Base-by-base conservation (phyloP, 2,113 vertebrate species). In the Emydocephalus ijimae region DNA sequence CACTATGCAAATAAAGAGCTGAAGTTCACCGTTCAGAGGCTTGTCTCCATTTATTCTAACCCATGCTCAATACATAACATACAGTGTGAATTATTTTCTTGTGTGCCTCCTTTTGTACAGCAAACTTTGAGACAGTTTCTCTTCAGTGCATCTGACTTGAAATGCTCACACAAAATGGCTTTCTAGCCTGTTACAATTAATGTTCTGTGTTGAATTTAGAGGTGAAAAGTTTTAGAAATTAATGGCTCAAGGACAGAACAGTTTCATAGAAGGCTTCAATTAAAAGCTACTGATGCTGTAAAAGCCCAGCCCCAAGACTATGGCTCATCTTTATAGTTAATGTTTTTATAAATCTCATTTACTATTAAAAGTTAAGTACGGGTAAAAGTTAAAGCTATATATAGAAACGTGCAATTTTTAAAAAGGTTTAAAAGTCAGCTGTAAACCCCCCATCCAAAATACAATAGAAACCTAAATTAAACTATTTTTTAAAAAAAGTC, bases 91-190 rank as follows among this genome's bases (percentile, higher is more conserved):
- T 2, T 91, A n/a, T 21, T 87, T 87, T 85, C 39, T 91, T 93
- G 20, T 48, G 12, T 88, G 90, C 57, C 52, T 90, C 74, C 52
- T 64, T 89, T 64, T 48, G 0, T 43, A 45, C 9, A 87, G 45
- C 0, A 0, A 4, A 1, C 0, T 3, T 61, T 43, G 92, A 91
- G 11, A 0, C 0, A 0, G 0, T 0, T 74, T 69, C 50, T 94
- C 50, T 92, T 92, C 90, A 88, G 89, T 4, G 10, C 21, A 0
- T 2, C 18, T 94, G 59, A 52, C 29, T 26, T 93, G n/a, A 59
- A 91, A 3, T 2, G 81, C 5, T 50, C 5, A 3, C 74, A 43
- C n/a, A 89, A 59, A 87, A 3, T 54, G 52, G 89, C 85, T 52
- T 95, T 94, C 18, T 12, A 56, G 89, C 88, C 90, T 59, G 86